phyloP scores from a whole-genome alignment of 2,113 vertebrate genomes.

The Callipepla squamata region DNA sequence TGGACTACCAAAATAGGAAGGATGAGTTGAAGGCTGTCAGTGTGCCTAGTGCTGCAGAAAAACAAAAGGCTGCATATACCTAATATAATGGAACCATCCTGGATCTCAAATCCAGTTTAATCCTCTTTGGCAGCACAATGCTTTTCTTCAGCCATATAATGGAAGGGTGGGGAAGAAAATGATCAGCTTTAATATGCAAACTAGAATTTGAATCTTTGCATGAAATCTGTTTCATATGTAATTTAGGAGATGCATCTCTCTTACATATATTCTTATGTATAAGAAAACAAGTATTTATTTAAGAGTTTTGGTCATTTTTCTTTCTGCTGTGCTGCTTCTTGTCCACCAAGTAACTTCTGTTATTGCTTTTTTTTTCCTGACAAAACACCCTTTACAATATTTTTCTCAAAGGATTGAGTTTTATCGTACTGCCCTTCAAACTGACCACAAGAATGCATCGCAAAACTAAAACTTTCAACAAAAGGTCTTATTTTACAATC shows the following conservation, averaged over 20 bases:
- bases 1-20: background rate
- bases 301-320: background rate
- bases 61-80: conserved; percentile 9
- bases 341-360: background rate
- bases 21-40: conserved; percentile 18
- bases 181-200: background rate
- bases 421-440: background rate
- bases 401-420: background rate
- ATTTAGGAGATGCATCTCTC: background rate
- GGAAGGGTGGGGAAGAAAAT: conserved; percentile 24
- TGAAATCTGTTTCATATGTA: background rate
- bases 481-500: background rate
- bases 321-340: background rate
- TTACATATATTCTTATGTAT: background rate
- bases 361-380: fast-evolving
- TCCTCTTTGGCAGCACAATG: conserved; percentile 21
- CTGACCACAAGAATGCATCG: background rate
- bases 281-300: background rate
- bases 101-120: conserved; percentile 52
- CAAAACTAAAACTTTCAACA: background rate
- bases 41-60: background rate
- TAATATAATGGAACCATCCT: background rate
- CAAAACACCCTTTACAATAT: background rate
- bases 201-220: background rate
- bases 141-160: conserved; percentile 15